Evolutionary conservation across 2,888 invertebrate species (phyloP).

Genomic region (Oxytorus armatus): DNA sequence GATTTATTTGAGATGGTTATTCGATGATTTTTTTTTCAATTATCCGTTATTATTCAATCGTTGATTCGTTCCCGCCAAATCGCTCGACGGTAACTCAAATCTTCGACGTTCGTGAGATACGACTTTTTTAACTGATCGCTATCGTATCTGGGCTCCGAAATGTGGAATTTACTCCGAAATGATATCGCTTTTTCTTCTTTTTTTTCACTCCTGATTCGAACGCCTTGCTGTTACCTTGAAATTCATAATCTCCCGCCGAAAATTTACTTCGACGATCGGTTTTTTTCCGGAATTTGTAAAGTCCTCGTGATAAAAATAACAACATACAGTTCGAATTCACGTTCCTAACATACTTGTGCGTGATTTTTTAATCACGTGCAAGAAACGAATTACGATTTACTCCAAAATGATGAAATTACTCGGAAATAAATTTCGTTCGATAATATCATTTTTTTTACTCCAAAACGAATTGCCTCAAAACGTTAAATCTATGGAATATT

Average conservation of each 20-base stretch:
- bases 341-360: not conserved
- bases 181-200: constrained; percentile 12
- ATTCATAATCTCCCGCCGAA: not conserved
- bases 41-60: not conserved
- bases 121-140: constrained; percentile 37
- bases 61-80: constrained; percentile 53
- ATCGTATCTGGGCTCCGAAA: constrained; percentile 39
- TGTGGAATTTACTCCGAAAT: constrained; percentile 29
- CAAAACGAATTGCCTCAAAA: not conserved
- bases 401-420: not conserved
- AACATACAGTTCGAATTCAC: not conserved
- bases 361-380: not conserved
- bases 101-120: constrained; percentile 7
- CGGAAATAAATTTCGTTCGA: not conserved
- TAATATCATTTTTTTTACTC: no score
- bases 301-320: not conserved
- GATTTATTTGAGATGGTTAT: not conserved
- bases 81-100: not conserved
- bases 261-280: constrained; percentile 3
- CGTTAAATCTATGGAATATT: not conserved
- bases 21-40: constrained; percentile 24
- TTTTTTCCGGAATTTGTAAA: not conserved
- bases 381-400: no score
- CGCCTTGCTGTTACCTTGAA: not conserved
- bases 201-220: no score